Evolutionary conservation across 2,888 invertebrate genomes (phyloP).

Genomic region (Temnothorax ravouxi): DNA sequence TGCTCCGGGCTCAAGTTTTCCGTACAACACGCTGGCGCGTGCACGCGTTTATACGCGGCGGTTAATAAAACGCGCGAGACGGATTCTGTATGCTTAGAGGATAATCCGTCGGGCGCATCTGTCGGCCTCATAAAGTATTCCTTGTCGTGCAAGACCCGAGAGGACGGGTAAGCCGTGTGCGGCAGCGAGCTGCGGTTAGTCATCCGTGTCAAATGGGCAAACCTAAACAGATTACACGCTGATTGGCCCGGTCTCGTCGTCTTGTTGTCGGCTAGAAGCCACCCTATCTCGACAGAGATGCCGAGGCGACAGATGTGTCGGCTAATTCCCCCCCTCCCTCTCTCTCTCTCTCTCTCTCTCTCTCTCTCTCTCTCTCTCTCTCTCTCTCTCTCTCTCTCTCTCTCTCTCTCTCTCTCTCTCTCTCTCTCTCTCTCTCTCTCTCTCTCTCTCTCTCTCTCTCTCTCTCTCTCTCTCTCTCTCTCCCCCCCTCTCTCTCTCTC

Average conservation of each 20-base stretch:
- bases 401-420: conserved; percentile 42
- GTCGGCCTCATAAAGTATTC: conserved; percentile 81
- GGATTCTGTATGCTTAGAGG: conserved; percentile 73
- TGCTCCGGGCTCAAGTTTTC: conserved; percentile 16
- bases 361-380: conserved; percentile 43
- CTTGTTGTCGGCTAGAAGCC: conserved; percentile 53
- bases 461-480: conserved; percentile 31
- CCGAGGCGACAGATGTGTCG: conserved; percentile 79
- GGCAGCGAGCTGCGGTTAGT: conserved; percentile 79
- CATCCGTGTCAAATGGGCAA: conserved; percentile 81
- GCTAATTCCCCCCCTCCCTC: conserved; percentile 76
- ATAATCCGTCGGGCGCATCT: conserved; percentile 80
- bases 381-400: conserved; percentile 44
- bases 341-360: conserved; percentile 31
- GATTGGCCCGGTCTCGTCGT: conserved; percentile 74
- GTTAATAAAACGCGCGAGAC: conserved; percentile 75
- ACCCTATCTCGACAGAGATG: conserved; percentile 41
- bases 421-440: conserved; percentile 37
- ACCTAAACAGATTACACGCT: conserved; percentile 84
- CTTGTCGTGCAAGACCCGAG: conserved; percentile 55
- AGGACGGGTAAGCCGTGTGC: conserved; percentile 59
- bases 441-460: conserved; percentile 45
- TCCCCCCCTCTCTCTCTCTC: conserved; percentile 49
- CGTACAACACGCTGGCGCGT: background rate
- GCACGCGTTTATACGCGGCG: conserved; percentile 9